A percentile compares a stretch with the other conserved stretches of the same genome.
Conservation (phyloP, 2,797 vertebrate genomes). For the Macropodus opercularis region DNA sequence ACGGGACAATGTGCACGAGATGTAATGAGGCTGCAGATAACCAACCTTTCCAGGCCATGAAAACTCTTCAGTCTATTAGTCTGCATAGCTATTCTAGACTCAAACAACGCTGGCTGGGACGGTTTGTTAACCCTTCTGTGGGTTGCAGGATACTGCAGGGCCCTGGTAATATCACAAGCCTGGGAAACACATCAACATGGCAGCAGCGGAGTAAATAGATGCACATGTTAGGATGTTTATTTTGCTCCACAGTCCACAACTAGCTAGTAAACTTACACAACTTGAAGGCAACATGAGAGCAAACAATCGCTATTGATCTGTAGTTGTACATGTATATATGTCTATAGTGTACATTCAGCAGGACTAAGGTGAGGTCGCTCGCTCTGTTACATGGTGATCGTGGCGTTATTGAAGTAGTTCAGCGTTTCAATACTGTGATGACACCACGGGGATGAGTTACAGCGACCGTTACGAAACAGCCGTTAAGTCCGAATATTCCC, state of each 20-base stretch:
- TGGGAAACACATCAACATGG: not conserved
- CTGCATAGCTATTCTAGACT: slow-evolving; percentile 32
- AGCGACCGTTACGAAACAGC: slow-evolving; percentile 24
- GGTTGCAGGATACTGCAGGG: slow-evolving; percentile 7
- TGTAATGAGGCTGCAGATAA: slow-evolving; percentile 29
- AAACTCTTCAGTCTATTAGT: slow-evolving; percentile 34
- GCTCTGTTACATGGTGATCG: not conserved
- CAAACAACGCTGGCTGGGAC: slow-evolving; percentile 30
- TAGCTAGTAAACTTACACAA: slow-evolving; percentile 5
- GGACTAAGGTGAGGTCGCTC: not conserved
- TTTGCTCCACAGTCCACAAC: not conserved
- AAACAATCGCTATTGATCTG: not conserved
- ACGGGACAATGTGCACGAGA: slow-evolving; percentile 28
- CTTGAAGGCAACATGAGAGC: not conserved
- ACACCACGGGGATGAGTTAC: slow-evolving; percentile 14
- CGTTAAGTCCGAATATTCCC: slow-evolving; percentile 4
- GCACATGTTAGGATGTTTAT: not conserved
- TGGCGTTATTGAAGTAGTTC: not conserved
- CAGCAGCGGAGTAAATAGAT: not conserved
- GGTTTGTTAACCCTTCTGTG: slow-evolving; percentile 23
- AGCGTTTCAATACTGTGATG: too few relatives aligned
- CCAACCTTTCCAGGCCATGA: slow-evolving; percentile 22
- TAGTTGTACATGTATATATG: not conserved
- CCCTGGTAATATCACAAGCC: not conserved
- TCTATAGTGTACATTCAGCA: not conserved